Evolutionary conservation across 1,140 invertebrate species (phyloP), one percentile per base, ranked within the genome.

Genomic region (Pectinophora gossypiella): DNA sequence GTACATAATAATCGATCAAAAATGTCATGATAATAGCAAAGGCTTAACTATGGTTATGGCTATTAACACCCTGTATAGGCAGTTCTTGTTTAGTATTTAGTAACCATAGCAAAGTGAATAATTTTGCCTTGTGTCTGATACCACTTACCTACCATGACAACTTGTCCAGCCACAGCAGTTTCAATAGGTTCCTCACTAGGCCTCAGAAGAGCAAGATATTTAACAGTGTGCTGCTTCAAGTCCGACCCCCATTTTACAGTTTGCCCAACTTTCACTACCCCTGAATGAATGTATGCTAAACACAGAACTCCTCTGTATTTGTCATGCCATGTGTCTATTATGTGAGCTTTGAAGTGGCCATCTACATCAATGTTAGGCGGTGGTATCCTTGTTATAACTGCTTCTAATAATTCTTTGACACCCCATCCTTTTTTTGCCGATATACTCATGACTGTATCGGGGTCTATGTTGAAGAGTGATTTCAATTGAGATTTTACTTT

Each of bases 261-360:
- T 58, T 93, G 90, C 13, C 95, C 96, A 16, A 93, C 70, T 49
- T 90, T 88, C 4, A 97, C 63, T 4, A 68, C 80, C 2, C 96
- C 96, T 75, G 96, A 93, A 40, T 94, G 88, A 7, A 98, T 87
- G 71, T 93, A 95, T 32, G 98, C 89, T 44, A 97, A 88, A 56
- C 93, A 91, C 55, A 99, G 88, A 0, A 94, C 93, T 5, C 98
- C 98, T 80, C 92, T 92, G 76, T 95, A 97, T 58, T 92, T 92
- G 75, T 98, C 95, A 87, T 93, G 98, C 95, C 96, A 98, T 40
- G 95, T 97, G 79, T 99, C 98, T 89, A 99, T 98, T 38, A 99
- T 86, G 15, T 99, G 83, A 0, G 94, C 95, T 76, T 92, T 92
- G 36, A 98, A 92, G 16, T 93, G 89, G 18, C 89, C 89, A 6